These are phyloP conservation scores for Spodoptera littoralis DNA, from an alignment of 2,888 invertebrate species.

Conservation along the genomic window DNA sequence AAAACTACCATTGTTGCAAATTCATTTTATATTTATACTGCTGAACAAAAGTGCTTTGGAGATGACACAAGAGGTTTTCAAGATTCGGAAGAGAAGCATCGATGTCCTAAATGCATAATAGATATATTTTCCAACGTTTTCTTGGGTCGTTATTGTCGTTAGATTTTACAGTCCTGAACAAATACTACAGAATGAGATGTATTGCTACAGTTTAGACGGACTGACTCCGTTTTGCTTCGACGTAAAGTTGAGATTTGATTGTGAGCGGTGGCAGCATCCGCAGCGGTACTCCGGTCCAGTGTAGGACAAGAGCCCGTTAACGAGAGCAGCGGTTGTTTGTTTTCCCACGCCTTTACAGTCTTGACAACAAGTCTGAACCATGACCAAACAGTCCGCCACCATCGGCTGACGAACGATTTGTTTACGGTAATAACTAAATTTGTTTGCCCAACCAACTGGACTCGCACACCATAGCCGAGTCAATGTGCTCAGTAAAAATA, in stretches of 20 bases:
- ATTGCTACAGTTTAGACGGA: not conserved
- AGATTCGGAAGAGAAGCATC: not conserved
- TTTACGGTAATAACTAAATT: slow-evolving; percentile 54
- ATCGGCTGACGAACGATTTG: slow-evolving; percentile 60
- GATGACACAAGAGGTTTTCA: slow-evolving; percentile 18
- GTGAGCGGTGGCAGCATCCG: slow-evolving; percentile 62
- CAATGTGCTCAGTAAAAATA: slow-evolving; percentile 20
- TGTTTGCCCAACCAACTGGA: slow-evolving; percentile 14
- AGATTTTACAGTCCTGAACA: slow-evolving; percentile 65
- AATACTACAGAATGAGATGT: slow-evolving; percentile 55
- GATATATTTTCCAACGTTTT: slow-evolving; percentile 62
- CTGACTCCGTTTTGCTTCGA: slow-evolving; percentile 9
- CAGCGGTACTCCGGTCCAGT: slow-evolving; percentile 57
- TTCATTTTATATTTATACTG: slow-evolving; percentile 4
- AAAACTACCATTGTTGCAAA: slow-evolving; percentile 1
- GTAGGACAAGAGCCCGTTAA: slow-evolving; percentile 76
- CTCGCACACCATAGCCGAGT: slow-evolving; percentile 5
- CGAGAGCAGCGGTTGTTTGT: slow-evolving; percentile 79
- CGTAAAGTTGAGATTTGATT: slow-evolving; percentile 53
- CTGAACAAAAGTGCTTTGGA: not conserved
- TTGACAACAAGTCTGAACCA: slow-evolving; percentile 68
- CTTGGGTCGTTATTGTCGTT: slow-evolving; percentile 59
- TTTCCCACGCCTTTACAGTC: slow-evolving; percentile 80
- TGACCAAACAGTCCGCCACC: slow-evolving; percentile 66
- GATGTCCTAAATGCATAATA: slow-evolving; percentile 55